These are phyloP conservation scores for Cisticola juncidis DNA, from an alignment of 2,113 vertebrate species.

Conservation along the genomic window DNA sequence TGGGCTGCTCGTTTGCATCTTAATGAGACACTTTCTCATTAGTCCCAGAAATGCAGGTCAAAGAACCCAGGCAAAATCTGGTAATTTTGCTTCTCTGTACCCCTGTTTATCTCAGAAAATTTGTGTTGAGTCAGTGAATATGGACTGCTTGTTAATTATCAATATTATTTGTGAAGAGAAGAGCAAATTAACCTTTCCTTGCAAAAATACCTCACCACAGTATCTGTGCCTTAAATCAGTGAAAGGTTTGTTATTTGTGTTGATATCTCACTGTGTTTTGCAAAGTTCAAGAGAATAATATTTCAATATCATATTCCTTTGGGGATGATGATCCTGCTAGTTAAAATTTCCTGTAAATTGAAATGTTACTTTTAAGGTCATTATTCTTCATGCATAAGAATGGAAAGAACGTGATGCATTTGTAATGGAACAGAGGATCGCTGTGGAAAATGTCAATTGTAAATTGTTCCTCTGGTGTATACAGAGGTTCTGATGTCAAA, in stretches of 20 bases:
- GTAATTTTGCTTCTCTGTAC: background rate
- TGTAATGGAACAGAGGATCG: conserved; percentile 28
- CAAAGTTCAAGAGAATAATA: conserved; percentile 24
- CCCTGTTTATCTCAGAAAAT: background rate
- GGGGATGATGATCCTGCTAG: background rate
- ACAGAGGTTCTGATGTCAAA: conserved; percentile 39
- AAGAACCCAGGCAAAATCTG: background rate
- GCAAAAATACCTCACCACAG: background rate
- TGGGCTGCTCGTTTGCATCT: background rate
- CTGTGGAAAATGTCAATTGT: conserved; percentile 42
- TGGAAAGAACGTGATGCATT: conserved; percentile 11
- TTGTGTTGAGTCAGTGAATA: background rate
- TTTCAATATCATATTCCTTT: background rate
- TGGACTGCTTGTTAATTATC: background rate
- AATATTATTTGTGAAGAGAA: background rate
- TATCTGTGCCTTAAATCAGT: background rate
- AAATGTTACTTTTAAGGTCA: conserved; percentile 54
- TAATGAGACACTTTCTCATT: background rate
- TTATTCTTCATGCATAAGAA: conserved; percentile 33
- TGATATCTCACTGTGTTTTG: background rate
- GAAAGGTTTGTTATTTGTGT: conserved; percentile 2
- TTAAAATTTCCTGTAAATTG: conserved; percentile 30
- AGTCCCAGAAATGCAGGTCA: background rate
- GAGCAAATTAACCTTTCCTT: conserved; percentile 17
- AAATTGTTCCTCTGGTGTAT: conserved; percentile 33